Evolutionary conservation across 2,888 invertebrate genomes (phyloP).

Genomic region (Agrochola lota): DNA sequence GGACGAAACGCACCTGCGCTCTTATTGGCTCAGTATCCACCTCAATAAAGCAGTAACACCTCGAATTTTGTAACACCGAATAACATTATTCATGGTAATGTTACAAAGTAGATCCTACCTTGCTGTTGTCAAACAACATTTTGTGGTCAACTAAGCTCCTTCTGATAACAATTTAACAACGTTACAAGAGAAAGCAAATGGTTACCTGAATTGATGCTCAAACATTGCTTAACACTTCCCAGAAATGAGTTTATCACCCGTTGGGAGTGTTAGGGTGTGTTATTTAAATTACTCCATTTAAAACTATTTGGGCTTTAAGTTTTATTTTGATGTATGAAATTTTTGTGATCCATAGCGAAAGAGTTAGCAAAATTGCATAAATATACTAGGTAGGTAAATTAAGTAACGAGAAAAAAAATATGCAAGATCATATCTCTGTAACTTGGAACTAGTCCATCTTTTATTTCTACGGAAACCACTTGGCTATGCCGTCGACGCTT

Average conservation of each 20-base stretch:
- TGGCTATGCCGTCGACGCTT: conserved; percentile 47
- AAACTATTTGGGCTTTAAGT: not conserved
- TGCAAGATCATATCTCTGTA: conserved; percentile 3
- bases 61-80: conserved; percentile 31
- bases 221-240: conserved; percentile 20
- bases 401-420: not conserved
- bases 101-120: conserved; percentile 12
- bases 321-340: not conserved
- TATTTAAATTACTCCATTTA: conserved; percentile 4
- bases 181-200: conserved; percentile 8
- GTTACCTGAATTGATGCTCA: not conserved
- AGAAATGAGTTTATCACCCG: conserved; percentile 18
- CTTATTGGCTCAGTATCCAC: conserved; percentile 52
- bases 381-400: not conserved
- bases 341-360: not conserved
- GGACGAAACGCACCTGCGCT: conserved; percentile 57
- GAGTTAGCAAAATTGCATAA: not conserved
- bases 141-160: conserved; percentile 21
- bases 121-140: conserved; percentile 25
- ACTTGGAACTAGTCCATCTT: conserved; percentile 50
- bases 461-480: conserved; percentile 44
- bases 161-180: not conserved
- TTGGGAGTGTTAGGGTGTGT: not conserved
- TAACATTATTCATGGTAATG: conserved; percentile 42
- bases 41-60: conserved; percentile 39